Conservation (phyloP, 2,888 invertebrate species). For the Torymus aiolomorphi region DNA sequence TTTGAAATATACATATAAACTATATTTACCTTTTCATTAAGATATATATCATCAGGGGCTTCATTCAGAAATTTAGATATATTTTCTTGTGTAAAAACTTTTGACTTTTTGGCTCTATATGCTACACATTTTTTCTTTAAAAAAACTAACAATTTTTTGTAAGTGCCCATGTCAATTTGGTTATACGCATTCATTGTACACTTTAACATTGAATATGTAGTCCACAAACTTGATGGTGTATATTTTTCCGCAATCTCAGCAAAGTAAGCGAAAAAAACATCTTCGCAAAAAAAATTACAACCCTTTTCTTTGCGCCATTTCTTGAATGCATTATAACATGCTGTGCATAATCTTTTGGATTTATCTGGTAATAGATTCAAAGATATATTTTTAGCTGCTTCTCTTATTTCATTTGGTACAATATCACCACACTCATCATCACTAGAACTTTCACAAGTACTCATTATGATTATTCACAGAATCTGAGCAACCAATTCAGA, state of each 20-base stretch:
- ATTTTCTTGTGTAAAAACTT: no score
- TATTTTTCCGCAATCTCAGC: neutral
- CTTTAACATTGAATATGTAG: neutral
- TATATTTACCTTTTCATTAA: no score
- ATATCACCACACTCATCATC: no score
- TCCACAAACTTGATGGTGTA: neutral
- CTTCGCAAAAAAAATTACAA: neutral
- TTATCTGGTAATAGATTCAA: neutral
- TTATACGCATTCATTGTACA: neutral
- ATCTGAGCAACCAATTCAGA: no score
- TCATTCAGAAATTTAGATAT: no score
- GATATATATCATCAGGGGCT: no score
- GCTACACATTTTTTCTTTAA: no score
- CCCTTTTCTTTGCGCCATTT: neutral
- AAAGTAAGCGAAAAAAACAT: neutral
- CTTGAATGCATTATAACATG: neutral
- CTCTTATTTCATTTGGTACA: neutral
- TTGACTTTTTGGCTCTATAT: no score
- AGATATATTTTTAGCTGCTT: neutral
- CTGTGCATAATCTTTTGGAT: neutral
- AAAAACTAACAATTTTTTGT: no score
- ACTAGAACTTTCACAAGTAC: no score
- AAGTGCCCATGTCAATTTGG: neutral
- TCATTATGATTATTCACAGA: no score
- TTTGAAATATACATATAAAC: no score